Evolutionary conservation across 2,888 invertebrate genomes (phyloP).

Genomic region (Acronicta aceris): DNA sequence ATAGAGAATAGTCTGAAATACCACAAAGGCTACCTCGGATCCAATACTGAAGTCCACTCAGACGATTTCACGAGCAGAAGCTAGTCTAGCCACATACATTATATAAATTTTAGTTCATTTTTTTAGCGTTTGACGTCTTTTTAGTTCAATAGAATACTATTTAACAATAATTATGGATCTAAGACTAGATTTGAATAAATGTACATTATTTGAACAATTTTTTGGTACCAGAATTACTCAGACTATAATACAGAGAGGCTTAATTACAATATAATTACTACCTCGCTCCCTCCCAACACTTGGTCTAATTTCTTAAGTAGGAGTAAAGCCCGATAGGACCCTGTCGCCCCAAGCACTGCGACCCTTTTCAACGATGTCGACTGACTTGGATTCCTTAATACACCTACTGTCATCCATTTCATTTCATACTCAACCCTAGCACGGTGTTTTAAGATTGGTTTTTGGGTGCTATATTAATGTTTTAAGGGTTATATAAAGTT

Average conservation of each 20-base stretch:
- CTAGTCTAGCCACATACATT: no score
- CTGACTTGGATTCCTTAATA: conserved; percentile 78
- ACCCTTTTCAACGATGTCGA: conserved; percentile 85
- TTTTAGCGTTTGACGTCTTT: no score
- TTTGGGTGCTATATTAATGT: conserved; percentile 16
- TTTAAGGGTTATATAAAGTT: conserved; percentile 51
- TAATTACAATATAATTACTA: conserved; percentile 31
- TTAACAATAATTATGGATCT: no score
- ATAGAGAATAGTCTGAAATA: no score
- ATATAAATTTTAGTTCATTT: no score
- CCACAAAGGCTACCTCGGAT: no score
- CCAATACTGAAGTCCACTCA: no score
- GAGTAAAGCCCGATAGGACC: conserved; percentile 77
- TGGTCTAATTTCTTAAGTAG: conserved; percentile 66
- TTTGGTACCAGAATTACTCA: not conserved
- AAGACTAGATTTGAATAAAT: no score
- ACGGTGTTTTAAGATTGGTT: conserved; percentile 16
- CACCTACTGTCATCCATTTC: conserved; percentile 71
- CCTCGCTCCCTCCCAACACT: conserved; percentile 56
- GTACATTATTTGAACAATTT: no score
- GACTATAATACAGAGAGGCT: conserved; percentile 1
- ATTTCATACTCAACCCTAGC: conserved; percentile 49
- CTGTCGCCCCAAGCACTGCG: conserved; percentile 80
- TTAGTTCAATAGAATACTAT: no score
- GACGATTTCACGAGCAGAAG: no score